Percentiles rank a stretch among this genome's conserved stretches.
These are phyloP conservation scores for Crocodylus rhombifer DNA, from an alignment of 2,797 vertebrate genomes.

Conservation along the genomic window DNA sequence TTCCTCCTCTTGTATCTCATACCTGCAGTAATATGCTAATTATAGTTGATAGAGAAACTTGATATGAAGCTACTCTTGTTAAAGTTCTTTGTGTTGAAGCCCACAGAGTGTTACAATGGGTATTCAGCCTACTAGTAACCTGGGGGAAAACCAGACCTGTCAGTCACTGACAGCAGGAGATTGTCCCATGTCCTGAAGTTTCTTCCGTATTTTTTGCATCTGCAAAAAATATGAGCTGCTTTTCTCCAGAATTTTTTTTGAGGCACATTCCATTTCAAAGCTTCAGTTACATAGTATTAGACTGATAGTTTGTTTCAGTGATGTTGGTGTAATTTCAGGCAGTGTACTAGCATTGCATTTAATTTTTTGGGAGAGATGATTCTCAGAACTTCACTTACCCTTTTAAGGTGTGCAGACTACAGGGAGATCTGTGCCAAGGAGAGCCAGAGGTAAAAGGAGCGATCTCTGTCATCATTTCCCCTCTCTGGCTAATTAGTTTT, in stretches of 20 bases:
- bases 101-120: not conserved
- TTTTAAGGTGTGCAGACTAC: not conserved
- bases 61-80: no score
- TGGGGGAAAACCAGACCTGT: not conserved
- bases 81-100: no score
- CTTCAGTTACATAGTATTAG: not conserved
- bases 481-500: no score
- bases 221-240: not conserved
- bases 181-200: not conserved
- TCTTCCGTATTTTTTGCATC: not conserved
- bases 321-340: not conserved
- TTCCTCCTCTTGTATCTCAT: rapidly evolving
- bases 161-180: not conserved
- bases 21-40: not conserved
- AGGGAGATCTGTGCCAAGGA: not conserved
- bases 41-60: not conserved
- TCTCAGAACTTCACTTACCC: not conserved
- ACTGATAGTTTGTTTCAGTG: not conserved
- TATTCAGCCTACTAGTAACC: not conserved
- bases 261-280: not conserved
- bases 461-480: not conserved
- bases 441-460: not conserved
- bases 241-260: not conserved
- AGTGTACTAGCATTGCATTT: not conserved
- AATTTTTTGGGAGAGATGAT: not conserved